A percentile compares a stretch with the other conserved stretches of the same genome.
phyloP scores from a whole-genome alignment of 2,888 invertebrate species.

The Clivina fossor region DNA sequence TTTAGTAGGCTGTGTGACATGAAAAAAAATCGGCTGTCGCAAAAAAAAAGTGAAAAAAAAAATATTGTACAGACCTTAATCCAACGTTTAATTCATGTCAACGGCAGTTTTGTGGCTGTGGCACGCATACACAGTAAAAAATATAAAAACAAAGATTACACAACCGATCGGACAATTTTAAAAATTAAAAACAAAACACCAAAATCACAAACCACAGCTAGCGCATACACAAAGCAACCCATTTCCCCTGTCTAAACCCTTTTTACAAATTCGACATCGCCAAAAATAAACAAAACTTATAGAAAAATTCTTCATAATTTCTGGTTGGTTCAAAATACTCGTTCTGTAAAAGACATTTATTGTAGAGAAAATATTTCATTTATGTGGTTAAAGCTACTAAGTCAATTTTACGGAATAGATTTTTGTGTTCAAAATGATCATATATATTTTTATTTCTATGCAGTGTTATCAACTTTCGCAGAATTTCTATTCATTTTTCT shows the following conservation, averaged over 20 bases:
- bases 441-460: no score
- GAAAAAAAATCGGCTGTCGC: slow-evolving; percentile 6
- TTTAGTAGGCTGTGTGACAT: background rate
- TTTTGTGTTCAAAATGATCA: no score
- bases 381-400: no score
- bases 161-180: slow-evolving; percentile 18
- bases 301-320: background rate
- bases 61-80: slow-evolving; percentile 22
- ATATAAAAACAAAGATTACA: slow-evolving; percentile 18
- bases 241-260: background rate
- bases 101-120: background rate
- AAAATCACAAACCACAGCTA: background rate
- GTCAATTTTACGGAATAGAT: no score
- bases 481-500: no score
- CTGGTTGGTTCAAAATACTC: no score
- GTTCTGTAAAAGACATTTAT: no score
- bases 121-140: slow-evolving; percentile 13
- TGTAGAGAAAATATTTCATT: no score
- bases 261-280: background rate
- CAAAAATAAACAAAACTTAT: background rate
- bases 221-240: background rate
- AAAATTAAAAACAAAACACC: slow-evolving; percentile 23
- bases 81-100: slow-evolving; percentile 24
- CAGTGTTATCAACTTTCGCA: no score
- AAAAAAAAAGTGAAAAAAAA: slow-evolving; percentile 10